Conservation (phyloP, 1,140 invertebrate species). For the Araneus ventricosus region DNA sequence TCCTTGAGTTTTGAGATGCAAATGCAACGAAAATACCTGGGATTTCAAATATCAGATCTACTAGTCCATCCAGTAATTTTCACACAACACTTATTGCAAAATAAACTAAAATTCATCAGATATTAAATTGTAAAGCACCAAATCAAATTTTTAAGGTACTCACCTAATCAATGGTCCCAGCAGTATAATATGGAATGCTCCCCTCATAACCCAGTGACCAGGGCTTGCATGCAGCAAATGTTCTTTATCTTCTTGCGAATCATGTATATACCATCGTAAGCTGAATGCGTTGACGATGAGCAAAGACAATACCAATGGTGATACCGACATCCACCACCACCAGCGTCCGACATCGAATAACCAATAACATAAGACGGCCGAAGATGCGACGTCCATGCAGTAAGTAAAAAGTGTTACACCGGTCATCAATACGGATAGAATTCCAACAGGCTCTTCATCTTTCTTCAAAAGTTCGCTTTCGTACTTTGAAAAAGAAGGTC, state of each 20-base stretch:
- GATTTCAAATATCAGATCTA: no score
- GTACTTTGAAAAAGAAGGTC: conserved; percentile 20
- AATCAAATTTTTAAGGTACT: neutral
- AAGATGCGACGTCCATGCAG: conserved; percentile 74
- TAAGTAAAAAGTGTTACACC: conserved; percentile 75
- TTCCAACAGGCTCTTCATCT: conserved; percentile 14
- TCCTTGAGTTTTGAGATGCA: no score
- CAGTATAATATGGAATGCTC: conserved; percentile 76
- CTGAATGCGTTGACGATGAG: conserved; percentile 77
- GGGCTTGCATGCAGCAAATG: conserved; percentile 48
- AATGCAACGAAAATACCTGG: no score
- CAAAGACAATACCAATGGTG: conserved; percentile 67
- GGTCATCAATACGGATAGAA: conserved; percentile 44
- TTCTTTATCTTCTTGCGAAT: conserved; percentile 51
- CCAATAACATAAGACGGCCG: conserved; percentile 75
- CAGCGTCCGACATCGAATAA: conserved; percentile 74
- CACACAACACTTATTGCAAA: no score
- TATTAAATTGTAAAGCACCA: neutral
- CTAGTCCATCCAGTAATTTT: neutral
- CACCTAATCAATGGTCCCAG: conserved; percentile 77
- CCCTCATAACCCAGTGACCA: conserved; percentile 75
- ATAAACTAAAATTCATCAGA: neutral
- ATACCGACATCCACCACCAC: conserved; percentile 76
- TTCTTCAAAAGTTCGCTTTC: conserved; percentile 19
- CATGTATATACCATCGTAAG: conserved; percentile 77